Evolutionary conservation across 2,888 invertebrate species (phyloP).

Genomic region (Cerastoderma edule): DNA sequence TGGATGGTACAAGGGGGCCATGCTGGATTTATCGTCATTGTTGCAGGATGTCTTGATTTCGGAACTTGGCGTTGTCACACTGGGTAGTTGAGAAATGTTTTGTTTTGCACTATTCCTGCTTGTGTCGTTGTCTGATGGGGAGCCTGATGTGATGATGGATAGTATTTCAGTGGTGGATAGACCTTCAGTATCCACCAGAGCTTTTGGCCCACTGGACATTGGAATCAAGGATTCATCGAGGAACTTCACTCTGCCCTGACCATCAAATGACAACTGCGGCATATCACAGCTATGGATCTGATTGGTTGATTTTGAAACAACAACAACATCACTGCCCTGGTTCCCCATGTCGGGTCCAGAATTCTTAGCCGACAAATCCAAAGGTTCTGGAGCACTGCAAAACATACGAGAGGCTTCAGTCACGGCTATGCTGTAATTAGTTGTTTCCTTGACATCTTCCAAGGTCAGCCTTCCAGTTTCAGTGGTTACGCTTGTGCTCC

Average conservation of each 20-base stretch:
- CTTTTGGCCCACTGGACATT: neutral
- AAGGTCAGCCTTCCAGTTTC: constrained; percentile 41
- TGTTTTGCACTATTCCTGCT: too few species aligned
- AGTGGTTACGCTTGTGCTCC: constrained; percentile 41
- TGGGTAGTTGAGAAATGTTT: too few species aligned
- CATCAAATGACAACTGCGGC: neutral
- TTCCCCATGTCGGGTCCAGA: neutral
- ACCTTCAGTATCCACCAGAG: too few species aligned
- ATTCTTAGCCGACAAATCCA: constrained; percentile 48
- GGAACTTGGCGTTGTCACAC: too few species aligned
- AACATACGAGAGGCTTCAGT: neutral
- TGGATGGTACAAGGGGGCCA: too few species aligned
- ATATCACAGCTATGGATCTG: neutral
- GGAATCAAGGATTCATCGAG: neutral
- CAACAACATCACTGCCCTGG: neutral
- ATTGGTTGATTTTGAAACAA: neutral
- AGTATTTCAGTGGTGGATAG: too few species aligned
- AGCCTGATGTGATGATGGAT: too few species aligned
- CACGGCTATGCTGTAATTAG: neutral
- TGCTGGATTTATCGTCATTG: too few species aligned
- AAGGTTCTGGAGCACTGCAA: constrained; percentile 19
- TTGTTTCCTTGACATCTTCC: constrained; percentile 28
- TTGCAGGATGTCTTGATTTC: too few species aligned
- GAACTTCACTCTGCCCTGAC: constrained; percentile 1
- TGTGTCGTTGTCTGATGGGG: too few species aligned